phyloP scores from a whole-genome alignment of 2,888 invertebrate genomes.

The Drosophila neonasuta region DNA sequence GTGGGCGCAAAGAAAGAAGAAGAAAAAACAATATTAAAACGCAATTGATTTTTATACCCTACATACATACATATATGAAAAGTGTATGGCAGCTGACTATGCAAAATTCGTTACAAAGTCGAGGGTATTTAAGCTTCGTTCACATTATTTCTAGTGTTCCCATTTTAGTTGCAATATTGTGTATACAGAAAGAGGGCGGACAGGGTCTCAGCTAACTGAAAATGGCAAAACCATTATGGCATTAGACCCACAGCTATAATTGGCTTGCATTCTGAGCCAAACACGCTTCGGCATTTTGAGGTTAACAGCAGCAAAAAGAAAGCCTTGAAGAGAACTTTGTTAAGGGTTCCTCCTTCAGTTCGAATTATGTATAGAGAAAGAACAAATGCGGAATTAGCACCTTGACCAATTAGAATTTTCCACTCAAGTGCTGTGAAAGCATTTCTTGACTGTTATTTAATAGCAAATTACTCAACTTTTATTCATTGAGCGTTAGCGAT shows the following conservation, averaged over 20 bases:
- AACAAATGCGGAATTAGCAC: background rate
- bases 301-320: conserved; percentile 38
- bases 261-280: conserved; percentile 54
- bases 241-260: conserved; percentile 52
- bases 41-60: conserved; percentile 63
- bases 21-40: conserved; percentile 40
- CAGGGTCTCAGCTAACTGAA: conserved; percentile 17
- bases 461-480: background rate
- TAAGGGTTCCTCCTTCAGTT: conserved; percentile 17
- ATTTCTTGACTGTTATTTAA: background rate
- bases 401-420: conserved; percentile 6
- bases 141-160: conserved; percentile 8
- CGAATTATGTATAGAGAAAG: background rate
- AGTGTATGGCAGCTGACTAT: conserved; percentile 3
- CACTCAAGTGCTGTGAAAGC: background rate
- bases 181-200: background rate
- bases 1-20: conserved; percentile 42
- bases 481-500: background rate
- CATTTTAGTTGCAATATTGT: conserved; percentile 7
- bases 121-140: conserved; percentile 8
- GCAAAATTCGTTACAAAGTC: background rate
- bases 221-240: conserved; percentile 42
- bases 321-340: conserved; percentile 38
- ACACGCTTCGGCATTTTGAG: conserved; percentile 41
- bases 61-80: no score